Conservation (phyloP, 2,888 invertebrate genomes). For the Cheilosia variabilis region DNA sequence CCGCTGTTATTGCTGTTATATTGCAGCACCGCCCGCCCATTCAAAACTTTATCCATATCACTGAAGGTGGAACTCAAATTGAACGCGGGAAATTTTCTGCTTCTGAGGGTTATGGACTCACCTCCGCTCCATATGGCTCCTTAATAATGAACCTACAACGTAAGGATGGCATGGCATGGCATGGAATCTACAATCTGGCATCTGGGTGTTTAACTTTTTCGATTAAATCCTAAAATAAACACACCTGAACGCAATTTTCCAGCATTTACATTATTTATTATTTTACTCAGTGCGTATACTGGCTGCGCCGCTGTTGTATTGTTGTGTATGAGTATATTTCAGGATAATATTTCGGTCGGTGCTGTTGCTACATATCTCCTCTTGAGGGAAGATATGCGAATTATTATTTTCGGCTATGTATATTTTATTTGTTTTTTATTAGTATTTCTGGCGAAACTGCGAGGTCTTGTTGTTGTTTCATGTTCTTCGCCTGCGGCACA, state of each 20-base stretch:
- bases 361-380: neutral
- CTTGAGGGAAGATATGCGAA: conserved; percentile 23
- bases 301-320: conserved; percentile 8
- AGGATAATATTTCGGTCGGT: neutral
- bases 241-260: conserved; percentile 73
- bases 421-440: conserved; percentile 21
- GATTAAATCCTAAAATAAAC: conserved; percentile 75
- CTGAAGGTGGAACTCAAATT: neutral
- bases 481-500: conserved; percentile 58
- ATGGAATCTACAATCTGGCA: conserved; percentile 39
- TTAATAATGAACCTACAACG: conserved; percentile 20
- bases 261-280: conserved; percentile 70
- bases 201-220: conserved; percentile 68
- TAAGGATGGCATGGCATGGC: neutral
- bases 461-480: conserved; percentile 38
- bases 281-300: conserved; percentile 38
- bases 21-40: neutral
- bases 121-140: conserved; percentile 5
- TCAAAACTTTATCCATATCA: conserved; percentile 33
- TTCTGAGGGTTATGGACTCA: conserved; percentile 3
- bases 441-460: neutral
- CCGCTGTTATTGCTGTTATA: neutral
- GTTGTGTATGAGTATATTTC: conserved; percentile 15
- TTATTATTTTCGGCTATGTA: conserved; percentile 19
- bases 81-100: too few species aligned